Conservation (phyloP, 2,113 vertebrate species). For the Oenanthe melanoleuca region DNA sequence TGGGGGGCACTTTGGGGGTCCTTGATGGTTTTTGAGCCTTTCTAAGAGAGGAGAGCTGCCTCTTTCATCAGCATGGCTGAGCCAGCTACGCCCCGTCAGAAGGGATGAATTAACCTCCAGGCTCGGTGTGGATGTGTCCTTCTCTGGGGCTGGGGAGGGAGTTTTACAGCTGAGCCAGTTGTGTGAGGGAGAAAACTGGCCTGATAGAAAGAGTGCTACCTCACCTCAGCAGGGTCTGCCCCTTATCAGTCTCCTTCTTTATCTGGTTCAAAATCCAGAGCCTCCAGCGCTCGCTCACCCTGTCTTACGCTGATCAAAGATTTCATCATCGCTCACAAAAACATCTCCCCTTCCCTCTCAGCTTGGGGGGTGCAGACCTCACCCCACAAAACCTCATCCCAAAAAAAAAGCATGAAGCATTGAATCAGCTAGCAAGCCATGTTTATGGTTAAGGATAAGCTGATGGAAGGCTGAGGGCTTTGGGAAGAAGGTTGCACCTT, state of each 20-base stretch:
- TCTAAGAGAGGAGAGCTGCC: not conserved
- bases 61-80: not conserved
- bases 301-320: not conserved
- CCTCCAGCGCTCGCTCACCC: not conserved
- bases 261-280: not conserved
- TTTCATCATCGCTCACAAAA: not conserved
- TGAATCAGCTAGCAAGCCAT: not conserved
- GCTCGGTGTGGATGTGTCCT: not conserved
- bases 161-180: not conserved
- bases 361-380: not conserved
- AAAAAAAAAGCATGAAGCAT: not conserved
- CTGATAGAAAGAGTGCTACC: not conserved
- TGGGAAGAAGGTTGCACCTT: not conserved
- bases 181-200: not conserved
- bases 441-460: not conserved
- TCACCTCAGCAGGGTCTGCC: not conserved
- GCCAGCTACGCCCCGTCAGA: not conserved
- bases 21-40: not conserved
- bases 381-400: too few species aligned
- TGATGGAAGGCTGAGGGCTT: not conserved
- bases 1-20: not conserved
- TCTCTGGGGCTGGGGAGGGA: not conserved
- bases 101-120: not conserved
- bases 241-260: not conserved
- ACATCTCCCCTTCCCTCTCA: rapidly evolving